Evolutionary conservation across 2,797 vertebrate species (phyloP).

Genomic region (Melanotaenia nigrans): DNA sequence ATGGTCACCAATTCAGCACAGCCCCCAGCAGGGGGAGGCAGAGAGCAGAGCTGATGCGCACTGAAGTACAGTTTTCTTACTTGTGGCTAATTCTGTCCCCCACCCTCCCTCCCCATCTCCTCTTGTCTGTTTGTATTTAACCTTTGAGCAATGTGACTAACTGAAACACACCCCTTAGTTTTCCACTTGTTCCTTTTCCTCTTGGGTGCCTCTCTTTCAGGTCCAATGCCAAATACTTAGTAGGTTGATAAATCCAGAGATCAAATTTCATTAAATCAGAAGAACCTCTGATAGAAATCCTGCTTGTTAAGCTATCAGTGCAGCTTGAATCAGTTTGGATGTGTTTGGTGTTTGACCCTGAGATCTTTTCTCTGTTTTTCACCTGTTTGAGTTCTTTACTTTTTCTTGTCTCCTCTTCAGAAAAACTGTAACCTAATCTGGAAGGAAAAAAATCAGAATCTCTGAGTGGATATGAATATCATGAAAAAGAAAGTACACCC

Average conservation of each 20-base stretch:
- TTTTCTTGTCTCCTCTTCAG: constrained; percentile 42
- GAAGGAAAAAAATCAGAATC: constrained; percentile 52
- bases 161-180: constrained; percentile 19
- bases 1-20: constrained; percentile 89
- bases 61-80: constrained; percentile 82
- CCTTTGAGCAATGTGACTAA: constrained; percentile 43
- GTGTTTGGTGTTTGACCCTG: constrained; percentile 63
- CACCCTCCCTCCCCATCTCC: constrained; percentile 25
- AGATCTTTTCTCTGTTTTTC: constrained; percentile 11
- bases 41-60: constrained; percentile 89
- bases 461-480: background rate
- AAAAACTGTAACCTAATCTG: constrained; percentile 40
- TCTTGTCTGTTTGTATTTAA: constrained; percentile 40
- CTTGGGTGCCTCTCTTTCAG: constrained; percentile 1
- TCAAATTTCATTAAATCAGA: background rate
- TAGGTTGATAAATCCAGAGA: background rate
- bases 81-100: constrained; percentile 70
- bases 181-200: constrained; percentile 29
- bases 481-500: background rate
- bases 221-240: constrained; percentile 54
- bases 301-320: background rate
- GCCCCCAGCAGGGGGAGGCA: constrained; percentile 86
- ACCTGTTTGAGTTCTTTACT: constrained; percentile 9
- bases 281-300: background rate
- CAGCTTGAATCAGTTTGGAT: background rate